Conservation (phyloP, 2,888 invertebrate genomes). For the Tolmerus cingulatus region DNA sequence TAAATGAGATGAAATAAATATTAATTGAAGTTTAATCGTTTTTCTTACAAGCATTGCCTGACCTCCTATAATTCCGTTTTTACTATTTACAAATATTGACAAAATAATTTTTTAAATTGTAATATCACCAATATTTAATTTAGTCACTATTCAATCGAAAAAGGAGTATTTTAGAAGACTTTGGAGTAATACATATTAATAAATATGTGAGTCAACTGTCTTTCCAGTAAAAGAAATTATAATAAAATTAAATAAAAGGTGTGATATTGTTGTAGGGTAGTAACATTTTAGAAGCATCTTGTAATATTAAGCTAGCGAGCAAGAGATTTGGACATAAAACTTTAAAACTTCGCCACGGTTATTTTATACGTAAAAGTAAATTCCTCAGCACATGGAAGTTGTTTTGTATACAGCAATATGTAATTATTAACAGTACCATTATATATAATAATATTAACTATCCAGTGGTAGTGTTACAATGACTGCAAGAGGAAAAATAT, state of each 20-base stretch:
- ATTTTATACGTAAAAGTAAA: neutral
- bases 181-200: too few species aligned
- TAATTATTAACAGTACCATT: conserved; percentile 20
- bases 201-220: neutral
- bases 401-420: conserved; percentile 19
- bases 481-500: conserved; percentile 32
- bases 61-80: too few species aligned
- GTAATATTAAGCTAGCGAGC: neutral
- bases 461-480: conserved; percentile 30
- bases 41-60: too few species aligned
- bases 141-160: neutral
- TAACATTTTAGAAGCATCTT: neutral
- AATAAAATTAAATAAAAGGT: neutral
- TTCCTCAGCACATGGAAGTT: conserved; percentile 36
- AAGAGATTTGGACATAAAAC: neutral
- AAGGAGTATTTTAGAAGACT: too few species aligned
- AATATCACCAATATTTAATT: neutral
- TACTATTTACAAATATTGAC: too few species aligned
- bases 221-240: neutral
- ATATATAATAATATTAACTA: conserved; percentile 16
- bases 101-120: neutral
- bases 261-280: too few species aligned
- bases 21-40: too few species aligned
- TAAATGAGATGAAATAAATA: too few species aligned
- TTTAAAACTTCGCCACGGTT: neutral